Base-by-base conservation (phyloP, 2,797 vertebrate species). In the Perodicticus potto region DNA sequence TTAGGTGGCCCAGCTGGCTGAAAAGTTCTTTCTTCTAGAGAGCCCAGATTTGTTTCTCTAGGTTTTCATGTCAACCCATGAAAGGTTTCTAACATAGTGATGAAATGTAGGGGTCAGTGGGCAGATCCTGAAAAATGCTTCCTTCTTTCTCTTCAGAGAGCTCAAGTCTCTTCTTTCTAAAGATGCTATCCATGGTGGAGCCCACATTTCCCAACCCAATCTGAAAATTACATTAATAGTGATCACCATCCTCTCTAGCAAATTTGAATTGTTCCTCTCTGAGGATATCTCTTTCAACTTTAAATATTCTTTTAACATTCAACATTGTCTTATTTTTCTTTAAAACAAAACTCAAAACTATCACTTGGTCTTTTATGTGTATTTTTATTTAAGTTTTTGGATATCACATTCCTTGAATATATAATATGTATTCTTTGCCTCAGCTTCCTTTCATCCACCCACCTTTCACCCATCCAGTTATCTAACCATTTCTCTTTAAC, bases 231-330 rank as follows among this genome's bases (percentile, higher is more conserved):
- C 59, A 59, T 89, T 70, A 76, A 61, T 61, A 80, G 43, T 55
- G 43, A 76, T 73, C 37, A 87, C 37, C 13, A 55, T 45, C 1
- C 4, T 89, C 10, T 86, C 12, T 17, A 95, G 45, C 0, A 91
- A 53, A 61, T 74, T 59, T 70, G 23, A 95, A 72, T 49, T 91
- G 86, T 82, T 61, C 23, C 65, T 65, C 74, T 88, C 45, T 57
- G 25, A 12, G 40, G 65, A 70, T 78, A 65, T 93, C 59, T 76
- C 6, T 83, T 91, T 92, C 84, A 84, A 89, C 53, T 72, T 94
- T 86, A 92, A 83, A 94, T 94, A 14, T 76, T 55, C 67, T 96
- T 69, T 95, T 77, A 88, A 89, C 69, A 83, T 91, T 86, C 61
- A 27, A n/a, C 73, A 19, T 22, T 63, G 27, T 82, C 61, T 93